These are phyloP conservation scores for Hirudinaria manillensis DNA, from an alignment of 2,888 invertebrate species.

Conservation along the genomic window DNA sequence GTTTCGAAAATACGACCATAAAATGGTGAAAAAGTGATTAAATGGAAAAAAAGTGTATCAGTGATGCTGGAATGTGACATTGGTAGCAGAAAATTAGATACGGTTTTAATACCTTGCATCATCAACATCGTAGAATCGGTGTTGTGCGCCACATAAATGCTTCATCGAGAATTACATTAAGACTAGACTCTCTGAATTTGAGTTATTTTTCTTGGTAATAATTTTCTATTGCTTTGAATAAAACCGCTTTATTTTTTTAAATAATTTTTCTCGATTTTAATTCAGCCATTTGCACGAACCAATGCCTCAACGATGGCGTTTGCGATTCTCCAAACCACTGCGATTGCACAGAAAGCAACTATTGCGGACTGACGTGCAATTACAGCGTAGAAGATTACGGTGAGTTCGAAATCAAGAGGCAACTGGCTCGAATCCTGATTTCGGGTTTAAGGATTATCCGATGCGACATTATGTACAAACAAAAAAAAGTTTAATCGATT, in stretches of 20 bases:
- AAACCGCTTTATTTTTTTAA: not conserved
- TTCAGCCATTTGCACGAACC: constrained; percentile 17
- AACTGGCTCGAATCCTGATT: not conserved
- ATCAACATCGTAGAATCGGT: too few relatives aligned
- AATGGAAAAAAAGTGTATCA: too few relatives aligned
- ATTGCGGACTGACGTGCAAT: constrained; percentile 14
- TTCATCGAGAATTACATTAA: not conserved
- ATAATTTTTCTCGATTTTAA: not conserved
- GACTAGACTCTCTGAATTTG: not conserved
- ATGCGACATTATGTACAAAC: not conserved
- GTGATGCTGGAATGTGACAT: too few relatives aligned
- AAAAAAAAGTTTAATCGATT: too few relatives aligned
- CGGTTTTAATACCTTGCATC: too few relatives aligned
- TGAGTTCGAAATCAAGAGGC: not conserved
- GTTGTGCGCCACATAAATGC: too few relatives aligned
- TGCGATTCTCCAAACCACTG: constrained; percentile 25
- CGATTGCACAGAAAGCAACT: constrained; percentile 5
- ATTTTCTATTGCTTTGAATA: too few relatives aligned
- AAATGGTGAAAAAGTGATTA: too few relatives aligned
- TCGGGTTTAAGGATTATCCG: not conserved
- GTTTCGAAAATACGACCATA: too few relatives aligned
- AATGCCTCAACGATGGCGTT: constrained; percentile 12
- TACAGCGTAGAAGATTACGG: constrained; percentile 19
- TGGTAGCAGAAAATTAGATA: too few relatives aligned
- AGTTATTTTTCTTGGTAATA: too few relatives aligned